Percentiles rank a stretch among this genome's conserved stretches.
phyloP scores from a whole-genome alignment of 2,888 invertebrate genomes.

The Helobdella robusta region DNA sequence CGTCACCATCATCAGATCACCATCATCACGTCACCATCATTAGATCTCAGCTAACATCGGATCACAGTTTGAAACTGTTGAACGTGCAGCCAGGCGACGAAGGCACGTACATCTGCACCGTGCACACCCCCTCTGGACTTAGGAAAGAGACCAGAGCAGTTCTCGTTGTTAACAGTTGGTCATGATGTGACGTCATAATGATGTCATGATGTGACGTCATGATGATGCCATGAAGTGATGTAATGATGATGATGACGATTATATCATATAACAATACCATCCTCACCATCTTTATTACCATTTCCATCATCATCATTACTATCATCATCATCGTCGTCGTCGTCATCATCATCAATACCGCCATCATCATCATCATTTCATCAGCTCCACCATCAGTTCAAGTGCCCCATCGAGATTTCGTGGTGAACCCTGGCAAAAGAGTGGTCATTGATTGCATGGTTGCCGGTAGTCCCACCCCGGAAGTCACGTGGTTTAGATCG shows the following conservation, averaged over 20 bases:
- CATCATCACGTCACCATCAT: not conserved
- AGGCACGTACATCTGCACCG: constrained; percentile 35
- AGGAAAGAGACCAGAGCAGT: constrained; percentile 74
- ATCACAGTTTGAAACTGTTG: constrained; percentile 33
- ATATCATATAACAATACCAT: not conserved
- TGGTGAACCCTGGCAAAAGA: constrained; percentile 34
- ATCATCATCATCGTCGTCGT: not conserved
- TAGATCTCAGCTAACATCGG: constrained; percentile 15
- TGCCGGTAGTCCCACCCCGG: constrained; percentile 35
- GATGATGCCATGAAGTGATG: not conserved
- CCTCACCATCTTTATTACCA: not conserved
- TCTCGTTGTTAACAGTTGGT: constrained; percentile 81
- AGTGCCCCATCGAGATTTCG: constrained; percentile 33
- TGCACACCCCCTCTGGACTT: constrained; percentile 32
- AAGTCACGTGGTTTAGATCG: constrained; percentile 35
- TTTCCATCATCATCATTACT: not conserved
- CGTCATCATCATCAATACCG: too few species aligned
- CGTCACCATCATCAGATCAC: not conserved
- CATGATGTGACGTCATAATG: too few species aligned
- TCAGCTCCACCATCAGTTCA: constrained; percentile 37
- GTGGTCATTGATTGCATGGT: constrained; percentile 35
- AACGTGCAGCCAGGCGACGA: constrained; percentile 32
- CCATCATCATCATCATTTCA: constrained; percentile 45
- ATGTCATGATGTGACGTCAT: too few species aligned
- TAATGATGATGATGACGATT: not conserved